These are phyloP conservation scores for Bostrychus sinensis DNA, from an alignment of 2,113 vertebrate species.

Conservation along the genomic window DNA sequence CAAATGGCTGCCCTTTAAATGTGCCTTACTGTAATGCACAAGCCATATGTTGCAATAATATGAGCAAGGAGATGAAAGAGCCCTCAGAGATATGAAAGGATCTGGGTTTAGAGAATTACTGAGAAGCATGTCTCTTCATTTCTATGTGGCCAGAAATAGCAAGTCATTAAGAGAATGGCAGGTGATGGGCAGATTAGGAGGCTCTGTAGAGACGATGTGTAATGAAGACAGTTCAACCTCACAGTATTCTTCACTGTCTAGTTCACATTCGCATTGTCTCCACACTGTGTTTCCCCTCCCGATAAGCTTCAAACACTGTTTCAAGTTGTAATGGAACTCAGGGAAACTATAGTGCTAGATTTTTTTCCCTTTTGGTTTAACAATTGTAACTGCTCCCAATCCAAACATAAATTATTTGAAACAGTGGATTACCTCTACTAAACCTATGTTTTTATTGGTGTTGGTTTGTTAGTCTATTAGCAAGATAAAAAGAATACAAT, in stretches of 20 bases:
- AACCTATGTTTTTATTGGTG: no score
- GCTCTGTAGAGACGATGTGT: slow-evolving; percentile 57
- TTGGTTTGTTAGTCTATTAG: no score
- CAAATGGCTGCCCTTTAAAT: background rate
- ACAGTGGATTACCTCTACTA: slow-evolving; percentile 47
- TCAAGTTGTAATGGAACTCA: slow-evolving; percentile 35
- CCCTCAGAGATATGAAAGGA: slow-evolving; percentile 49
- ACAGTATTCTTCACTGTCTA: slow-evolving; percentile 46
- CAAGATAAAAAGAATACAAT: no score
- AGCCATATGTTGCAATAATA: slow-evolving; percentile 26
- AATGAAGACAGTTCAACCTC: slow-evolving; percentile 69
- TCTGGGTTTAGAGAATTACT: slow-evolving; percentile 46
- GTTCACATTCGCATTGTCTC: slow-evolving; percentile 47
- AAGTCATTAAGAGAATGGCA: slow-evolving; percentile 78
- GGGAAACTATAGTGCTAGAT: slow-evolving; percentile 6
- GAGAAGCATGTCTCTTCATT: slow-evolving; percentile 62
- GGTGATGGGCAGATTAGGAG: slow-evolving; percentile 75
- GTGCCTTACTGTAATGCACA: slow-evolving; percentile 25
- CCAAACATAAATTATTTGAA: slow-evolving; percentile 42
- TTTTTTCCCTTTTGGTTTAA: slow-evolving; percentile 9
- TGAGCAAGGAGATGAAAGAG: slow-evolving; percentile 29
- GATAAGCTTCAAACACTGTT: slow-evolving; percentile 35
- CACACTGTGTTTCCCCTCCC: slow-evolving; percentile 46
- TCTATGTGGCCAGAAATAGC: slow-evolving; percentile 75
- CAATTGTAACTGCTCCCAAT: slow-evolving; percentile 15